phyloP scores from a whole-genome alignment of 2,888 invertebrate species.

The Agonopterix subpropinquella region DNA sequence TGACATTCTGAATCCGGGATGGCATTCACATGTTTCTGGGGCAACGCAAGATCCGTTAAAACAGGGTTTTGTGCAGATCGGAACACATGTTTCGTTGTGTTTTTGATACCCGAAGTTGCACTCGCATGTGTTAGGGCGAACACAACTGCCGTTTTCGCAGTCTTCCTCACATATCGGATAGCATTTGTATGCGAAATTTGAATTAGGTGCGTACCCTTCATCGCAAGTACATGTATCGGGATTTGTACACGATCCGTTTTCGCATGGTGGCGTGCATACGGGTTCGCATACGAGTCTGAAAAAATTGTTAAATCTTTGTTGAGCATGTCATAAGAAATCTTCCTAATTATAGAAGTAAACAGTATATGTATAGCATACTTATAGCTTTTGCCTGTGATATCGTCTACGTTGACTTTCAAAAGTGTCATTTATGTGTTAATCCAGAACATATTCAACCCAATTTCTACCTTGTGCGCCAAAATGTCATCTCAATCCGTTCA shows the following conservation, averaged over 20 bases:
- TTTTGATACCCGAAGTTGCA: slow-evolving; percentile 22
- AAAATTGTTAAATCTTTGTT: background rate
- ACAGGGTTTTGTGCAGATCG: slow-evolving; percentile 52
- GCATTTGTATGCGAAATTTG: slow-evolving; percentile 5
- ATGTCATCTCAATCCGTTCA: too few relatives aligned
- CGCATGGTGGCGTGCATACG: slow-evolving; percentile 32
- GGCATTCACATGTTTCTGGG: slow-evolving; percentile 62
- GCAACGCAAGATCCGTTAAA: slow-evolving; percentile 61
- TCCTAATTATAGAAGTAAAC: too few relatives aligned
- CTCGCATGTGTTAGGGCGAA: slow-evolving; percentile 15
- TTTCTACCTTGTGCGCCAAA: too few relatives aligned
- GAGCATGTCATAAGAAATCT: too few relatives aligned
- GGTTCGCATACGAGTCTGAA: slow-evolving; percentile 24
- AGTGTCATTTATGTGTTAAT: too few relatives aligned
- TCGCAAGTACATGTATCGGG: slow-evolving; percentile 22
- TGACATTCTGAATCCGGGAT: slow-evolving; percentile 41
- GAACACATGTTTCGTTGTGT: slow-evolving; percentile 17
- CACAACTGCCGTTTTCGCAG: slow-evolving; percentile 14
- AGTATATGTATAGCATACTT: too few relatives aligned
- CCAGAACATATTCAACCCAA: too few relatives aligned
- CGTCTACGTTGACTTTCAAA: too few relatives aligned
- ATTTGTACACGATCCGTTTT: slow-evolving; percentile 24
- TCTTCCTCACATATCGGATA: slow-evolving; percentile 13
- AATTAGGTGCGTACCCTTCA: slow-evolving; percentile 8
- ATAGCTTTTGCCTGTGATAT: too few relatives aligned